Base-by-base conservation (phyloP, 2,888 invertebrate genomes). In the Lepidochitona cinerea region DNA sequence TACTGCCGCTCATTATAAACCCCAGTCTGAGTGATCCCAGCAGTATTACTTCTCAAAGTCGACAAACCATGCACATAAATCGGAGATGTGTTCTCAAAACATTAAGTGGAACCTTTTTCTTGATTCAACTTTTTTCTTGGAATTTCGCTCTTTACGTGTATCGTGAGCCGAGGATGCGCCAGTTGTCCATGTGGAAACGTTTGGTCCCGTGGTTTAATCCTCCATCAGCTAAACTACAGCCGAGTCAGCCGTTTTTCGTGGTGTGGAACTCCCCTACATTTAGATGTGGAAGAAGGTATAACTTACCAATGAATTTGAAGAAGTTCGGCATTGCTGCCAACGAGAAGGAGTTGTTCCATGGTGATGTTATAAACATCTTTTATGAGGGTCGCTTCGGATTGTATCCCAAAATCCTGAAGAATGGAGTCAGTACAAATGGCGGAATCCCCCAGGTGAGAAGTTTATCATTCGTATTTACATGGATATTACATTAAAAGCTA, bases 261-360 rank as follows among this genome's bases (percentile, higher is more conserved):
- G 37, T 41, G 14, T 68, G 68, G 68, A 68, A 68, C 32, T 18
- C 68, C 41, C 41, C 49, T 1, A 49, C 68, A 37, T 29, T 29
- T n/a, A 14, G 36, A 12, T 68, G 68, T 49, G 32, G 32, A 26
- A 14, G 35, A 12, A 23, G 52, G 5, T 82, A 72, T 35, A 83
- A 82, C 0, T 71, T 85, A 0, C 32, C 74, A 23, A 74, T 87
- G 0, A 80, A 84, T 71, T 74, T 87, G 12, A 74, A 79, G 0
- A 67, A 79, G 0, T 87, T 81, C 75, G 82, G 79, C 32, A 87
- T 87, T 23, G 73, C 79, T 5, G 80, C 76, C n/a, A 87, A 87
- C 72, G 68, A 32, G 14, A 74, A 77, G 12, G 81, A 81, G 36
- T 64, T 72, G 1, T 86, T 86, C 53, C 29, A 70, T 33, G 87